Conservation (phyloP, 2,113 vertebrate species). For the Cochlearius cochlearius region DNA sequence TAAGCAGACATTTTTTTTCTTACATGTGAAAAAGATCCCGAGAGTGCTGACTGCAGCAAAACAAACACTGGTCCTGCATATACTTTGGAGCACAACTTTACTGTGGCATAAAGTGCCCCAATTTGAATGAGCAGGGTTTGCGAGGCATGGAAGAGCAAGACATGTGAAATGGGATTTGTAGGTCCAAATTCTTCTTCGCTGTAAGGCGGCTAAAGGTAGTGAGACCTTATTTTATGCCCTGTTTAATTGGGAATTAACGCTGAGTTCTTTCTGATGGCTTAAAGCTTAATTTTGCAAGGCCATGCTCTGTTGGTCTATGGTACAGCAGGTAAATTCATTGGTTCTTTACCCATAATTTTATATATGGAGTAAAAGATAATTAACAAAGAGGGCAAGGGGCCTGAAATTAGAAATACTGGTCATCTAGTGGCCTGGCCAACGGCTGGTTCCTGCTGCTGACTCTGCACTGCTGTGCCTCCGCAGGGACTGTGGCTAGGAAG, state of each 20-base stretch:
- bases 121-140: background rate
- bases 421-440: background rate
- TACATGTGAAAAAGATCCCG: background rate
- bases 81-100: background rate
- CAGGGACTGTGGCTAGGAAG: background rate
- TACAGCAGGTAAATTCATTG: background rate
- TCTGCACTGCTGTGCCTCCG: background rate
- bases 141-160: background rate
- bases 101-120: background rate
- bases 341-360: background rate
- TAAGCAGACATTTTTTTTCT: background rate
- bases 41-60: background rate
- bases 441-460: background rate
- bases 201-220: background rate
- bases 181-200: background rate
- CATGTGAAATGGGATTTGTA: background rate
- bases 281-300: background rate
- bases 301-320: background rate
- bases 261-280: background rate
- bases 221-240: background rate
- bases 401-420: background rate
- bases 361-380: background rate
- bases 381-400: background rate
- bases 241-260: background rate
- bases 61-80: background rate